Conservation (phyloP, 2,113 vertebrate genomes). For the Silurus asotus region DNA sequence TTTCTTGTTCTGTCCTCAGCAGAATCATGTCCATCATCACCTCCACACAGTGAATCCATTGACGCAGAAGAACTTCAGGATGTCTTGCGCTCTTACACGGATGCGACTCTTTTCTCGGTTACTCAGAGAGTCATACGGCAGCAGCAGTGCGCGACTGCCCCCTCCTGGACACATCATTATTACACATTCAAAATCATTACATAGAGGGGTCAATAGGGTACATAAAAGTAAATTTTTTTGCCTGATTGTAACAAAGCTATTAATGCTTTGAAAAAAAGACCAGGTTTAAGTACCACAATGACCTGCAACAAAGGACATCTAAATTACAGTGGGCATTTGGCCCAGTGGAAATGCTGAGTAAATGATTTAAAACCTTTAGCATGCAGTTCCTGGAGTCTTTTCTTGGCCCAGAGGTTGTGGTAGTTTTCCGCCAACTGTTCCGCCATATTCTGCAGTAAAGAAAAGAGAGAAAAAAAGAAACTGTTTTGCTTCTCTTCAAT, state of each 20-base stretch:
- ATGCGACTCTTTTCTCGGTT: slow-evolving; percentile 90
- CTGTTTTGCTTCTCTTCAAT: background rate
- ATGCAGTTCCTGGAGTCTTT: slow-evolving; percentile 86
- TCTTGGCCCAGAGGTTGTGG: slow-evolving; percentile 92
- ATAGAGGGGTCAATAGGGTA: background rate
- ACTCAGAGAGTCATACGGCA: slow-evolving; percentile 86
- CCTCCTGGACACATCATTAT: slow-evolving; percentile 71
- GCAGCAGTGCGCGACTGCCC: slow-evolving; percentile 81
- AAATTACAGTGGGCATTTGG: background rate
- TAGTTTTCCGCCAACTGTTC: slow-evolving; percentile 95
- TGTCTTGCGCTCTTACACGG: slow-evolving; percentile 87
- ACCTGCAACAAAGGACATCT: background rate
- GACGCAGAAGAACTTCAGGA: slow-evolving; percentile 91
- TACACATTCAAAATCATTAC: background rate
- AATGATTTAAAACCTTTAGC: slow-evolving; percentile 80
- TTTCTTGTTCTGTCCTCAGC: background rate
- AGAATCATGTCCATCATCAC: slow-evolving; percentile 62
- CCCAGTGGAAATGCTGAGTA: background rate
- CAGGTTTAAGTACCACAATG: background rate
- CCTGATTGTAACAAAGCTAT: background rate
- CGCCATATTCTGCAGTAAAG: slow-evolving; percentile 81
- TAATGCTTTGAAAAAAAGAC: background rate
- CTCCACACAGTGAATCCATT: slow-evolving; percentile 91
- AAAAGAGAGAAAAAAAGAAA: background rate
- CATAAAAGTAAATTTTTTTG: background rate